These are phyloP conservation scores for Beroe ovata DNA, from an alignment of 37 sponge, comb jelly and placozoan genomes.

Conservation along the genomic window DNA sequence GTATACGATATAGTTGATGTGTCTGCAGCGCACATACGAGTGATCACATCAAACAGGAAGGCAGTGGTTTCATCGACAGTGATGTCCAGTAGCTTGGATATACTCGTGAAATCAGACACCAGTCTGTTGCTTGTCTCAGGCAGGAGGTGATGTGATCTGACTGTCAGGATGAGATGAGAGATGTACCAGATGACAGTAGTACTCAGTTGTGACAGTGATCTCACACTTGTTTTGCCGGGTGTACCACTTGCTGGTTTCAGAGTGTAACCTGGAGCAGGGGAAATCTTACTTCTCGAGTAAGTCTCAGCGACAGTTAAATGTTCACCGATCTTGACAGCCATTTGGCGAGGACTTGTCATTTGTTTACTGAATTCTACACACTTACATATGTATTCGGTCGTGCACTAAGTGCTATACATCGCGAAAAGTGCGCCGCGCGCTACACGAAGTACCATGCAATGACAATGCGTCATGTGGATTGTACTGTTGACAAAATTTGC, in stretches of 20 bases:
- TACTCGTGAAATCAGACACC: neutral
- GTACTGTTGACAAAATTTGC: neutral
- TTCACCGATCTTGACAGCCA: neutral
- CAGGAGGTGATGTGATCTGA: neutral
- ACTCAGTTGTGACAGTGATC: neutral
- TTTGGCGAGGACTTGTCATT: neutral
- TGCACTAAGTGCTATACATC: neutral
- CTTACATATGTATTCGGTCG: neutral
- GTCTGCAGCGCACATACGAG: neutral
- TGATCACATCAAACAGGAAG: slow-evolving; percentile 10
- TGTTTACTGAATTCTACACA: neutral
- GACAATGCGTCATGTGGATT: neutral
- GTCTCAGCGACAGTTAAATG: too few species aligned
- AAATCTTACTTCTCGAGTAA: too few species aligned
- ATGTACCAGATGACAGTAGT: slow-evolving; percentile 9
- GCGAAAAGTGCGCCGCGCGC: neutral
- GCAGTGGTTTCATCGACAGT: neutral
- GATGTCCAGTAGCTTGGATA: neutral
- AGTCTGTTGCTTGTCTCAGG: neutral
- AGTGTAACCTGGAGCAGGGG: slow-evolving; percentile 49
- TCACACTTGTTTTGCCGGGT: neutral
- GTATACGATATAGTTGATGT: neutral
- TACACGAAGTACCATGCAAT: neutral
- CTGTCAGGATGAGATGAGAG: neutral
- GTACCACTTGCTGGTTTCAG: neutral